Conservation (phyloP, 1,140 invertebrate genomes). For the Chrysoperla carnea region DNA sequence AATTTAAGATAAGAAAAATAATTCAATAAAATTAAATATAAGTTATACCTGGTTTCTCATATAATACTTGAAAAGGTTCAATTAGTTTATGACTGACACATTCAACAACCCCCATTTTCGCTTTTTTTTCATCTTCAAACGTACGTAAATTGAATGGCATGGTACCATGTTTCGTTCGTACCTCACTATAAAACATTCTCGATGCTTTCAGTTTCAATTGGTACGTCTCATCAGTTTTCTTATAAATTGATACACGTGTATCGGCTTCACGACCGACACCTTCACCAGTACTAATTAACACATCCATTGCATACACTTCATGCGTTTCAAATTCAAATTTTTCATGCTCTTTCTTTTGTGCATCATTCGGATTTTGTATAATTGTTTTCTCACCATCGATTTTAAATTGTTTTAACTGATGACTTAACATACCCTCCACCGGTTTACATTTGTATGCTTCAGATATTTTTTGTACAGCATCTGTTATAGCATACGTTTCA, state of each 20-base stretch:
- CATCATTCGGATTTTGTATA: slow-evolving; percentile 94
- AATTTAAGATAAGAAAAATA: not conserved
- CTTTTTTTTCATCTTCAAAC: slow-evolving; percentile 95
- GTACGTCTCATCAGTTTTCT: slow-evolving; percentile 96
- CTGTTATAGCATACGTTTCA: slow-evolving; percentile 69
- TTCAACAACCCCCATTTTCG: slow-evolving; percentile 93
- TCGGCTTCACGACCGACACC: slow-evolving; percentile 66
- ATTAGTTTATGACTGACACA: slow-evolving; percentile 96
- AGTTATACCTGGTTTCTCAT: slow-evolving; percentile 34
- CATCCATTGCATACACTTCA: slow-evolving; percentile 98
- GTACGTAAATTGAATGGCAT: slow-evolving; percentile 85
- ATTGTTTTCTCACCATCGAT: slow-evolving; percentile 99
- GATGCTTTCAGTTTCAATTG: slow-evolving; percentile 94
- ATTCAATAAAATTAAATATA: not conserved
- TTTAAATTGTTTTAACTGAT: slow-evolving; percentile 90
- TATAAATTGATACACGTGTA: slow-evolving; percentile 91
- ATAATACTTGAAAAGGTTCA: slow-evolving; percentile 84
- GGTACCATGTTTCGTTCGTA: slow-evolving; percentile 80
- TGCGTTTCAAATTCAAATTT: slow-evolving; percentile 91
- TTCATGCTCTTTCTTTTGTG: slow-evolving; percentile 94
- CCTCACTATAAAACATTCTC: slow-evolving; percentile 85
- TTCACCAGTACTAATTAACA: slow-evolving; percentile 87
- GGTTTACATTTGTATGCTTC: slow-evolving; percentile 91
- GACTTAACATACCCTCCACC: slow-evolving; percentile 96
- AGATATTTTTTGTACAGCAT: slow-evolving; percentile 83